Evolutionary conservation across 2,797 vertebrate species (phyloP), one percentile per base, ranked within the genome.

Genomic region (Triplophysa yarkandensis): DNA sequence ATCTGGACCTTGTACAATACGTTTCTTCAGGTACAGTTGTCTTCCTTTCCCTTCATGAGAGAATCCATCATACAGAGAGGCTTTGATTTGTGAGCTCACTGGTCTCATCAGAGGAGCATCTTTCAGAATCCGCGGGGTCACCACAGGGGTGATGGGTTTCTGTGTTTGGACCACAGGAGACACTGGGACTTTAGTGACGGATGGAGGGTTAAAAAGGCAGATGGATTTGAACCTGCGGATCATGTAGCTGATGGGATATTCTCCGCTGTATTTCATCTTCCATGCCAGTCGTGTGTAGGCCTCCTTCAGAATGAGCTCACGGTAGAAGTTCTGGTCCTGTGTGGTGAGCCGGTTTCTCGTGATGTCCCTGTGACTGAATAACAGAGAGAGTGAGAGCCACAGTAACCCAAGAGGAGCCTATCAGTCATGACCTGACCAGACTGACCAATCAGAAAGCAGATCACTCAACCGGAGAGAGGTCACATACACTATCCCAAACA

Each of bases 291-390:
- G 82, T 1, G 88, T 79, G 17, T 84, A 68, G 0, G 74, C 76
- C 84, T 95, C 93, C 84, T 92, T 94, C 41, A 85, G 81, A 52
- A 94, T 90, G 63, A 80, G 85, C 78, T 95, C 93, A 58, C 83
- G 81, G 89, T 92, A 93, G 81, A 76, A 86, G 81, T 90, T 90
- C 81, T 94, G 92, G 75, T 82, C 86, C 77, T 87, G 86, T 1
- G 90, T 88, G 3, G 89, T 91, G 48, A 91, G 50, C 30, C 91
- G 72, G n/a, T 81, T 76, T 54, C 71, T 86, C 93, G 92, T 93
- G 43, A 44, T 17, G 67, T 10, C 32, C 41, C 34, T 32, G 52
- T 48, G 9, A n/a, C 9, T 11, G 64, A 54, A 19, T 68, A 58
- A 70, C 61, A 58, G 21, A 19, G 65, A 57, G 63, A 64, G 57